A percentile compares a stretch with the other conserved stretches of the same genome.
phyloP scores from a whole-genome alignment of 2,113 vertebrate species.

The Platichthys stellatus region DNA sequence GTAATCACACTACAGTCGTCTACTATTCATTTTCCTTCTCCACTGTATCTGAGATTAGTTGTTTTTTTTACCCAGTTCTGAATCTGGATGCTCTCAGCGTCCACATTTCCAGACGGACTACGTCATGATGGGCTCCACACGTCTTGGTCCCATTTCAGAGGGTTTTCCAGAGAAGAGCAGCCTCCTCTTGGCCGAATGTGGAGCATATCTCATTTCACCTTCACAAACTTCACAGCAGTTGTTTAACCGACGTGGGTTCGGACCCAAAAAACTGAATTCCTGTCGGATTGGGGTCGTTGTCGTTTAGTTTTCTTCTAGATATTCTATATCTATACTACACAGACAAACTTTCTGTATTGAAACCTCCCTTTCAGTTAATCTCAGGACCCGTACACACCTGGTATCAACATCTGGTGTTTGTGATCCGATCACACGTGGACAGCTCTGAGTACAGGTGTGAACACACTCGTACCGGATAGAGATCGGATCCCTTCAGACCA shows the following conservation, averaged over 20 bases:
- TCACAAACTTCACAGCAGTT: background rate
- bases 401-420: no score
- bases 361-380: no score
- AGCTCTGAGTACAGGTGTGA: no score
- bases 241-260: background rate
- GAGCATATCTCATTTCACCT: constrained; percentile 20
- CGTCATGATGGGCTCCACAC: constrained; percentile 19
- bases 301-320: no score
- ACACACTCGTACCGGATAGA: no score
- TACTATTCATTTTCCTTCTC: constrained; percentile 19
- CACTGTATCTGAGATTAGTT: constrained; percentile 25
- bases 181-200: background rate
- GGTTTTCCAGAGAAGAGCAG: constrained; percentile 10
- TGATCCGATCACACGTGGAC: no score
- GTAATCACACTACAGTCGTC: constrained; percentile 19
- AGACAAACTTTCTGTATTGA: no score
- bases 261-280: no score
- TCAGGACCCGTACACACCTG: no score
- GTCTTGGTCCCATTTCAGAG: constrained; percentile 26
- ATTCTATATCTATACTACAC: no score
- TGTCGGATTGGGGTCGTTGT: no score
- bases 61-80: constrained; percentile 19
- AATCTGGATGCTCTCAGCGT: constrained; percentile 17
- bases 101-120: constrained; percentile 51
- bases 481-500: no score